Evolutionary conservation across 2,797 vertebrate genomes (phyloP).

Genomic region (Sebastes nivosus): DNA sequence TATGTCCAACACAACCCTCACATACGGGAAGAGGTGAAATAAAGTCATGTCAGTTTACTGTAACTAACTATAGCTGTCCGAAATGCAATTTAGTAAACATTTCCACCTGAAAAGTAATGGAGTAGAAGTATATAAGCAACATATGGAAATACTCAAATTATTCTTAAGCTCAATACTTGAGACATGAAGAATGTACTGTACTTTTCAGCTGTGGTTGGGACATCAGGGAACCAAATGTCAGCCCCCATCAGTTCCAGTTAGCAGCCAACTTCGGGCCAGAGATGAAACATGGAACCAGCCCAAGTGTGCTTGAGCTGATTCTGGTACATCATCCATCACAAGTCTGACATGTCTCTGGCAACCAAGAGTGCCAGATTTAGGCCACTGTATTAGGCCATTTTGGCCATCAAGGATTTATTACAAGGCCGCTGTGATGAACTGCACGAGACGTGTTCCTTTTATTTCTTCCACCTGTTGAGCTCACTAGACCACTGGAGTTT

Average conservation of each 20-base stretch:
- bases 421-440: background rate
- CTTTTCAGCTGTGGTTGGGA: background rate
- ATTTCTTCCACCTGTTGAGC: background rate
- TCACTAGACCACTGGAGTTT: background rate
- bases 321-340: background rate
- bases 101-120: background rate
- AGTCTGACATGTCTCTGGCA: background rate
- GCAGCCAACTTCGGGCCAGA: background rate
- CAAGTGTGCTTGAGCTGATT: background rate
- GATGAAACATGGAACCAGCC: background rate
- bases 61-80: background rate
- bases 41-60: background rate
- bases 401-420: background rate
- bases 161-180: background rate
- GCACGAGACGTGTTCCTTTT: background rate
- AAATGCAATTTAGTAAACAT: background rate
- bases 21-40: background rate
- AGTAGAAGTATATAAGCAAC: background rate
- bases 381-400: background rate
- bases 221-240: background rate
- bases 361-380: background rate
- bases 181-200: background rate
- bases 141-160: background rate
- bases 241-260: background rate
- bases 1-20: background rate